Conservation (phyloP, 2,888 invertebrate species). For the Chesias legatella region DNA sequence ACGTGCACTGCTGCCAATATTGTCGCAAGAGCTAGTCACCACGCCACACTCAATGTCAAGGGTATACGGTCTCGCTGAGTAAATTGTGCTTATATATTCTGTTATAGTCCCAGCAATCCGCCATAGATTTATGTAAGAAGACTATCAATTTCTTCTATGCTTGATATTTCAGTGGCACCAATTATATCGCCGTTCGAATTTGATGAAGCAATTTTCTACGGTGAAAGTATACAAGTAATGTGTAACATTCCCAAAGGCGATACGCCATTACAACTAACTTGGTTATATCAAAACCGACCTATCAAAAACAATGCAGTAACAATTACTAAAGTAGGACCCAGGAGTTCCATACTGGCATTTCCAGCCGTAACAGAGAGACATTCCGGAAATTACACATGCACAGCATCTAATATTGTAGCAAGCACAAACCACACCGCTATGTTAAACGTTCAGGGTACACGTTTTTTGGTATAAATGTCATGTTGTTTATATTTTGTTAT, state of each 20-base stretch:
- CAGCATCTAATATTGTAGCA: constrained; percentile 85
- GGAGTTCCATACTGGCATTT: constrained; percentile 83
- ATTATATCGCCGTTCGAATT: constrained; percentile 81
- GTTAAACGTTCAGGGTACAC: constrained; percentile 84
- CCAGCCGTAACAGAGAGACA: constrained; percentile 84
- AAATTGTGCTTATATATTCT: constrained; percentile 53
- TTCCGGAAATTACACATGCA: constrained; percentile 88
- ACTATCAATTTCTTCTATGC: constrained; percentile 10
- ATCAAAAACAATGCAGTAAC: constrained; percentile 63
- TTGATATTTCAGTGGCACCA: constrained; percentile 77
- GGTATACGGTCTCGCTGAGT: constrained; percentile 70
- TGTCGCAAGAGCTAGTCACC: constrained; percentile 81
- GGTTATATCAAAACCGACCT: constrained; percentile 84
- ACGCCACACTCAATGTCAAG: constrained; percentile 83
- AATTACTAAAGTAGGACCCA: constrained; percentile 80
- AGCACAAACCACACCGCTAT: constrained; percentile 81
- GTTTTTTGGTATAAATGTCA: constrained; percentile 39
- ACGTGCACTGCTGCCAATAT: constrained; percentile 83
- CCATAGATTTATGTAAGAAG: constrained; percentile 4
- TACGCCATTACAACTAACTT: constrained; percentile 84
- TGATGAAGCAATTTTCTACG: constrained; percentile 76
- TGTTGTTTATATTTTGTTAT: constrained; percentile 36
- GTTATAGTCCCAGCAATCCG: constrained; percentile 31
- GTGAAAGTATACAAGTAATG: constrained; percentile 79
- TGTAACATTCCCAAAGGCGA: constrained; percentile 85